A percentile compares a stretch with the other conserved stretches of the same genome.
Conservation (phyloP, 2,113 vertebrate species). For the Sinosuthora webbiana region DNA sequence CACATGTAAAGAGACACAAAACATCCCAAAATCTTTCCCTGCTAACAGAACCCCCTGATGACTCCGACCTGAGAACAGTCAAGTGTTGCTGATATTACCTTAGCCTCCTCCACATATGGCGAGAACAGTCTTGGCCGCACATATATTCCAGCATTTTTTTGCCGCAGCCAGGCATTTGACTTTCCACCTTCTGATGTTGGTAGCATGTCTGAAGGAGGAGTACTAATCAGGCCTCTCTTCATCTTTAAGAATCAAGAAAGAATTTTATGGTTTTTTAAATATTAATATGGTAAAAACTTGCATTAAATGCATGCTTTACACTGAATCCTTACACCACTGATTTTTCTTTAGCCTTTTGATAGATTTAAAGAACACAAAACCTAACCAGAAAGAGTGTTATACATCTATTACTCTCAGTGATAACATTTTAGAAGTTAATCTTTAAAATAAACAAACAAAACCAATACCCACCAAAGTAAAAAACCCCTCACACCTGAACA, state of each 20-base stretch:
- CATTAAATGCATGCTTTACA: background rate
- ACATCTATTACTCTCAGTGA: background rate
- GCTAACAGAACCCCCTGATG: slow-evolving; percentile 9
- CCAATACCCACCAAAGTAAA: background rate
- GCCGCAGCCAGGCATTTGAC: slow-evolving; percentile 93
- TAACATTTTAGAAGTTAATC: background rate
- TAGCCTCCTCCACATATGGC: slow-evolving; percentile 94
- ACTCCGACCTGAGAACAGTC: background rate
- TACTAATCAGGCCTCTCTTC: slow-evolving; percentile 97
- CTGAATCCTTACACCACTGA: background rate
- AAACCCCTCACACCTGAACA: background rate
- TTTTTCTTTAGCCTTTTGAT: background rate
- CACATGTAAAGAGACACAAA: slow-evolving; percentile 51
- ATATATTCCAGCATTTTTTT: slow-evolving; percentile 95
- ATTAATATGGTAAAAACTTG: background rate
- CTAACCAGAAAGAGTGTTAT: background rate
- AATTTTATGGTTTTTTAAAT: background rate
- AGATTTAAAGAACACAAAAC: background rate
- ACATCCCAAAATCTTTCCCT: slow-evolving; percentile 8
- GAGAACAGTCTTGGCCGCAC: slow-evolving; percentile 90
- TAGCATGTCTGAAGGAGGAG: slow-evolving; percentile 97
- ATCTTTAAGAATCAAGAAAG: slow-evolving; percentile 78
- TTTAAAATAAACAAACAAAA: background rate
- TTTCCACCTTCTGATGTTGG: slow-evolving; percentile 94
- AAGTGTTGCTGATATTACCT: slow-evolving; percentile 77